Base-by-base conservation (phyloP, 2,113 vertebrate species). In the Eptesicus fuscus region DNA sequence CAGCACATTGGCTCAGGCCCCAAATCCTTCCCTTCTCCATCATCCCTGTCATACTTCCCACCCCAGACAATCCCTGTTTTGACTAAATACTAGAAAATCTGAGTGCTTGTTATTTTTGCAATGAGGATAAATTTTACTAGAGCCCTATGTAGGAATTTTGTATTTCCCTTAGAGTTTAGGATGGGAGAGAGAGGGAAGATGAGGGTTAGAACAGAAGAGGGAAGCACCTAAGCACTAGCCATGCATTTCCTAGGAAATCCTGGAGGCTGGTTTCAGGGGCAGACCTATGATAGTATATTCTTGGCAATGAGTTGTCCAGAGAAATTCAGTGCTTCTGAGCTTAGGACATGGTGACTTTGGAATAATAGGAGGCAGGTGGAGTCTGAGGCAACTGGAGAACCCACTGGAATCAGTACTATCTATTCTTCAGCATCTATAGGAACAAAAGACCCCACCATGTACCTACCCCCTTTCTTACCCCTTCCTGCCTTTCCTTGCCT, bases 391-490 rank as follows among this genome's bases (percentile, higher is more conserved):
- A 37, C 20, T 30, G 25, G 35, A 71, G 16, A 35, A 40, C 37
- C 7, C 12, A 0, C n/a, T 78, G 16, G 18, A 90, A 28, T 91
- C 51, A 89, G 63, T 69, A 65, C 63, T 73, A 56, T 0, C 69
- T n/a, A 4, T 84, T 85, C 23, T 53, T 69, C 1, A 7, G 16
- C 5, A 63, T n/a, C 47, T 18, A 9, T 1, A 47, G 47, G 23
- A 59, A 12, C 49, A 53, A 49, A 90, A 63, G 49, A 51, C 23
- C 2, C 47, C 13, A 2, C 18, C 8, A 10, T 40, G 25, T 17
- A 0, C 5, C 20, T n/a, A 47, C 2, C 17, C 0, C 0, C 17
- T 30, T 42, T 23, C 2, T 18, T 44, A 23, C 2, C 28, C 17
- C 6, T 28, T 69, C 6, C 13, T 35, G 28, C 9, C 49, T 77